Evolutionary conservation across 1,140 invertebrate genomes (phyloP).

Genomic region (Sesamia nonagrioides): DNA sequence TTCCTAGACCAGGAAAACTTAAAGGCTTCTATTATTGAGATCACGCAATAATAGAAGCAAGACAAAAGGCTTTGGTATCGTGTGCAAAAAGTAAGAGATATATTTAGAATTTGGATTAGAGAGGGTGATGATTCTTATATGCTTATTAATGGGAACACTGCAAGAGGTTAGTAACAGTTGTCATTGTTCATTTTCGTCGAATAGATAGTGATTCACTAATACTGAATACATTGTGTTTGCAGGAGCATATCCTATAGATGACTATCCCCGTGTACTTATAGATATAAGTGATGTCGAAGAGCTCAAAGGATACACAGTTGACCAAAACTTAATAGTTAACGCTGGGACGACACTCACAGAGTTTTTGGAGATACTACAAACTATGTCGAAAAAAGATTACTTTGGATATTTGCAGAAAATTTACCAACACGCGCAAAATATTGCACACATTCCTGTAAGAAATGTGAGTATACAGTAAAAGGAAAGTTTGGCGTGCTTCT

Average conservation of each 20-base stretch:
- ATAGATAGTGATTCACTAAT: not conserved
- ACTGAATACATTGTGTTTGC: slow-evolving; percentile 77
- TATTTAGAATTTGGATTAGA: slow-evolving; percentile 86
- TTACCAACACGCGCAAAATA: slow-evolving; percentile 88
- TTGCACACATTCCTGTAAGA: slow-evolving; percentile 91
- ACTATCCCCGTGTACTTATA: slow-evolving; percentile 90
- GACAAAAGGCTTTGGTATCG: slow-evolving; percentile 81
- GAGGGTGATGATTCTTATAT: slow-evolving; percentile 79
- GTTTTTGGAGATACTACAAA: slow-evolving; percentile 89
- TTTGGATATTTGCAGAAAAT: slow-evolving; percentile 83
- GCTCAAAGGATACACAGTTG: slow-evolving; percentile 88
- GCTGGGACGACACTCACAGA: slow-evolving; percentile 89
- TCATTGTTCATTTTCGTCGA: not conserved
- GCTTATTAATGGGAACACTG: slow-evolving; percentile 89
- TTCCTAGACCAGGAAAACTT: slow-evolving; percentile 56
- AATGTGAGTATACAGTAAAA: slow-evolving; percentile 85
- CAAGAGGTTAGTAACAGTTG: slow-evolving; percentile 56
- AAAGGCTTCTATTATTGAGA: slow-evolving; percentile 50
- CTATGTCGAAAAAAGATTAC: slow-evolving; percentile 76
- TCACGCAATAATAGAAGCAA: slow-evolving; percentile 37
- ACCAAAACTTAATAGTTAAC: slow-evolving; percentile 88
- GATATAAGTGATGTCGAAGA: slow-evolving; percentile 91
- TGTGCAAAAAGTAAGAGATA: slow-evolving; percentile 77
- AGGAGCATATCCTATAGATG: slow-evolving; percentile 90
- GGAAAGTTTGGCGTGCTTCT: too few species aligned